phyloP scores from a whole-genome alignment of 2,797 vertebrate species.

The Myotis vivesi region DNA sequence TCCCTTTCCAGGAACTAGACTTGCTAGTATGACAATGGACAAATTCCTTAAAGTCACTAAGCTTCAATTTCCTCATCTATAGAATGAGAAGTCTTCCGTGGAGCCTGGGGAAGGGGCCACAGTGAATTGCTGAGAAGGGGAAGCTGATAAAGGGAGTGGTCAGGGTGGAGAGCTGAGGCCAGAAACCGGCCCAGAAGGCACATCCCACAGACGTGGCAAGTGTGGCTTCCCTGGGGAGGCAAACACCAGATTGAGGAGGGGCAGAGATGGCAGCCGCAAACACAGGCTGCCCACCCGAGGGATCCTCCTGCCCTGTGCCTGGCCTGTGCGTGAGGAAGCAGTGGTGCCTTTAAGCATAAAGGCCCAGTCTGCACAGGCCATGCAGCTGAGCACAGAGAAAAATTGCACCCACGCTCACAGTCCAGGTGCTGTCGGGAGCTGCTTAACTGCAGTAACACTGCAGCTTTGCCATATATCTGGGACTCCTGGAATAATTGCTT shows the following conservation, averaged over 20 bases:
- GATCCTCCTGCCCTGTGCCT: not conserved
- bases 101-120: not conserved
- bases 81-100: not conserved
- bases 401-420: not conserved
- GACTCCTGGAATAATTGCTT: not conserved
- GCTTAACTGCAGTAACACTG: not conserved
- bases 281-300: not conserved
- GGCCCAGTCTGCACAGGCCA: not conserved
- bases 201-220: accelerated
- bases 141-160: not conserved
- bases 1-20: not conserved
- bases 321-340: not conserved
- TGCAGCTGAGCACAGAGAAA: not conserved
- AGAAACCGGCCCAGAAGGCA: not conserved
- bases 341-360: not conserved
- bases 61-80: not conserved
- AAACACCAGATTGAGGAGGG: not conserved
- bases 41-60: not conserved
- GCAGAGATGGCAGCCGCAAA: not conserved
- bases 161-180: not conserved
- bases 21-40: not conserved
- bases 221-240: not conserved
- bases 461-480: not conserved
- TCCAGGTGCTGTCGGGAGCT: not conserved
- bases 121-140: not conserved